These are phyloP conservation scores for Dromococcyx pavoninus DNA, from an alignment of 2,797 vertebrate genomes.

Conservation along the genomic window DNA sequence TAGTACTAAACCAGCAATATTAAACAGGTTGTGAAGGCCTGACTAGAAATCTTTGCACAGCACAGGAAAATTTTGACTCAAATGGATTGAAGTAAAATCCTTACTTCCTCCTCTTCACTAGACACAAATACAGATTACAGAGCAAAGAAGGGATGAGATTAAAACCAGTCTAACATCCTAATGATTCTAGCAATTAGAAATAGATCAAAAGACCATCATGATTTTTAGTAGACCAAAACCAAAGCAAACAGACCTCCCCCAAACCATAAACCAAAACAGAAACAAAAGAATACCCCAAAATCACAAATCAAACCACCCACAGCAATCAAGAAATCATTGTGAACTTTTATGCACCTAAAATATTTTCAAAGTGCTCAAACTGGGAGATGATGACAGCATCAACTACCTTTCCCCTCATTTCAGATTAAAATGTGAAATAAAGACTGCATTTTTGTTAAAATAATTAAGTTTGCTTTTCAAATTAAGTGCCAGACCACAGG, in stretches of 20 bases:
- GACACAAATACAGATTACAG: background rate
- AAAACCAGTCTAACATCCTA: background rate
- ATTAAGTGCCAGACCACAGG: background rate
- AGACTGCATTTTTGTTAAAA: background rate
- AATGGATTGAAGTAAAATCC: background rate
- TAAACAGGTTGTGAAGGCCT: background rate
- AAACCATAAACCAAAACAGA: background rate
- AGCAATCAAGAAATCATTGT: background rate
- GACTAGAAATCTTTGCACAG: background rate
- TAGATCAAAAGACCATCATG: background rate
- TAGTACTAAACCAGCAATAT: background rate
- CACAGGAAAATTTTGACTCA: background rate
- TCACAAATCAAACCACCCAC: background rate
- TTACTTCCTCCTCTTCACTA: background rate
- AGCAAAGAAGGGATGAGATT: background rate
- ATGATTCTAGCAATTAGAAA: background rate
- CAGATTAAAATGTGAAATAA: background rate
- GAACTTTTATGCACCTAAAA: background rate
- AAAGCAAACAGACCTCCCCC: background rate
- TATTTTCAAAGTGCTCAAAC: background rate
- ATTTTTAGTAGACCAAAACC: background rate
- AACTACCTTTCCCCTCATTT: background rate
- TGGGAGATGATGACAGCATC: background rate
- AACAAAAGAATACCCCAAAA: no score
- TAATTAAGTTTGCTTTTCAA: background rate